phyloP scores from a whole-genome alignment of 2,888 invertebrate species.

The Dasypogon diadema region DNA sequence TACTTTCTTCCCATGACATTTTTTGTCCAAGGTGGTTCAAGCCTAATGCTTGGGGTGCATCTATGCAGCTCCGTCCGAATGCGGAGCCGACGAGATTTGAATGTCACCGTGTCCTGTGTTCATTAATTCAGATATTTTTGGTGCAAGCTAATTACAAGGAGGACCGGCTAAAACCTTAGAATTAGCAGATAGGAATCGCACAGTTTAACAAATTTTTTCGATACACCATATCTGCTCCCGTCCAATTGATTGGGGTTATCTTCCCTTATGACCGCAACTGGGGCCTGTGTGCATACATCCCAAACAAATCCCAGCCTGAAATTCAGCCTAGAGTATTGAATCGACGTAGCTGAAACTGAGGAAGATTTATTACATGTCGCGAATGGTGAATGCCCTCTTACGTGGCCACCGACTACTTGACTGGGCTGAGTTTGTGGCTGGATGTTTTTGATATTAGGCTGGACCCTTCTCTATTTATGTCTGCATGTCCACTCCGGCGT shows the following conservation, averaged over 20 bases:
- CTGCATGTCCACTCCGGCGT: slow-evolving; percentile 45
- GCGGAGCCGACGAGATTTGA: slow-evolving; percentile 18
- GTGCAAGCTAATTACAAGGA: slow-evolving; percentile 38
- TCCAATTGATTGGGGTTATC: not conserved
- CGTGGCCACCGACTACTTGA: slow-evolving; percentile 42
- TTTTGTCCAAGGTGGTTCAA: not conserved
- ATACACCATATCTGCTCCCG: not conserved
- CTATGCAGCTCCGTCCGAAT: not conserved
- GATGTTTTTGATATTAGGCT: slow-evolving; percentile 24
- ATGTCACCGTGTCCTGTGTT: not conserved
- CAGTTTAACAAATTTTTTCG: slow-evolving; percentile 40
- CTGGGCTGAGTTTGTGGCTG: slow-evolving; percentile 6
- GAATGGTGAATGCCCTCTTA: slow-evolving; percentile 45
- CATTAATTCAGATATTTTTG: slow-evolving; percentile 21
- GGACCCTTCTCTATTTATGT: slow-evolving; percentile 32
- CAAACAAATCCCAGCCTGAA: slow-evolving; percentile 22
- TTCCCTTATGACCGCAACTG: not conserved
- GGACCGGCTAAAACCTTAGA: not conserved
- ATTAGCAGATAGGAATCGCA: slow-evolving; percentile 40
- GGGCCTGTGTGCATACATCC: not conserved
- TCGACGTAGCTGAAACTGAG: slow-evolving; percentile 49
- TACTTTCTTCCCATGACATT: not conserved
- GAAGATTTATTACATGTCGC: slow-evolving; percentile 52
- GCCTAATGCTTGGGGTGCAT: not conserved
- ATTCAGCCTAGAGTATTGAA: slow-evolving; percentile 35